phyloP scores from a whole-genome alignment of 1,140 invertebrate genomes.

The Aleiodes sp. region DNA sequence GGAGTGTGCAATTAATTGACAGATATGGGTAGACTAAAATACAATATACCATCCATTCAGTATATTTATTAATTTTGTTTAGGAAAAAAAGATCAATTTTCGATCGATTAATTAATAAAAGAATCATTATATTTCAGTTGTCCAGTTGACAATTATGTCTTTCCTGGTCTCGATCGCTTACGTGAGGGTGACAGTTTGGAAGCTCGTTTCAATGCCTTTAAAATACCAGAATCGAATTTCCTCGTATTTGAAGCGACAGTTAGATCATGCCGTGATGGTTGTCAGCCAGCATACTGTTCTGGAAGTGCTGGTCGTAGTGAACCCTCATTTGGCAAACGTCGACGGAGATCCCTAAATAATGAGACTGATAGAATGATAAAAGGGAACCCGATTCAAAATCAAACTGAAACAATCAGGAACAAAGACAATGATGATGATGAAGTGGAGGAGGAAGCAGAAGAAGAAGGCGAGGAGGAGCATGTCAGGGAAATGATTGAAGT shows the following conservation, averaged over 20 bases:
- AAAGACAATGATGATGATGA: slow-evolving; percentile 35
- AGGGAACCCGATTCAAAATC: slow-evolving; percentile 49
- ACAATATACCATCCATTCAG: slow-evolving; percentile 41
- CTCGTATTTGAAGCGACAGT: slow-evolving; percentile 93
- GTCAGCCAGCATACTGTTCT: slow-evolving; percentile 87
- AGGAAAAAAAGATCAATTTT: slow-evolving; percentile 14
- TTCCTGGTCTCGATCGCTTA: slow-evolving; percentile 87
- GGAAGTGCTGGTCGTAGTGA: slow-evolving; percentile 78
- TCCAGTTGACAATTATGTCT: slow-evolving; percentile 90
- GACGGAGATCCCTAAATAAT: slow-evolving; percentile 70
- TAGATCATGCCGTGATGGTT: slow-evolving; percentile 86
- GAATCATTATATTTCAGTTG: slow-evolving; percentile 69
- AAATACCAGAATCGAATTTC: slow-evolving; percentile 94
- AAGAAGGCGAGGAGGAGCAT: slow-evolving; percentile 69
- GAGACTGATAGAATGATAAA: slow-evolving; percentile 50
- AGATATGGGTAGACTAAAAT: slow-evolving; percentile 77
- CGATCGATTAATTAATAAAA: background rate
- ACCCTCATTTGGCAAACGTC: slow-evolving; percentile 80
- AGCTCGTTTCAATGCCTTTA: slow-evolving; percentile 92
- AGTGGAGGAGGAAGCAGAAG: slow-evolving; percentile 45
- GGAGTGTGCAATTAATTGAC: slow-evolving; percentile 90
- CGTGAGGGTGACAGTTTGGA: slow-evolving; percentile 87
- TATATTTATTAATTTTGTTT: background rate
- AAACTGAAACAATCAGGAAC: slow-evolving; percentile 37
- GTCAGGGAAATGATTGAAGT: slow-evolving; percentile 89